Conservation (phyloP, 2,888 invertebrate genomes). For the Aphelenchoides bicaudatus region DNA sequence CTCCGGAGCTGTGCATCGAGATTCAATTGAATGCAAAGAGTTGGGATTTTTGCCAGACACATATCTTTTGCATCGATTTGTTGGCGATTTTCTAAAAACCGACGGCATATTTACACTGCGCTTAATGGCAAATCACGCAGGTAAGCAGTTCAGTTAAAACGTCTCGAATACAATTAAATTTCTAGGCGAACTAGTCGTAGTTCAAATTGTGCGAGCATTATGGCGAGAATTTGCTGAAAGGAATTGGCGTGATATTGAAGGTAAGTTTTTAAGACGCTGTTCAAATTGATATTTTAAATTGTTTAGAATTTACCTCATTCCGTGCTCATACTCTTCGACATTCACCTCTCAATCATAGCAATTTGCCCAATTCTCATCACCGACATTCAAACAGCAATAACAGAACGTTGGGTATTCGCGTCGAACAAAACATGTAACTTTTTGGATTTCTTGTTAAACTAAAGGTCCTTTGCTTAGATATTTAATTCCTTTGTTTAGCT, state of each 20-base stretch:
- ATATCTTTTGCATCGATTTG: slow-evolving; percentile 50
- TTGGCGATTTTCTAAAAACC: slow-evolving; percentile 48
- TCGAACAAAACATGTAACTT: slow-evolving; percentile 13
- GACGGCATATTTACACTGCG: slow-evolving; percentile 58
- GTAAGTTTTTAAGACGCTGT: too few relatives aligned
- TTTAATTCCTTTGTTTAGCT: slow-evolving; percentile 2
- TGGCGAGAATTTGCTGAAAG: slow-evolving; percentile 45
- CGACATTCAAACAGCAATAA: slow-evolving; percentile 15
- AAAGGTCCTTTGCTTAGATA: not conserved
- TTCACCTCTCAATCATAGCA: not conserved
- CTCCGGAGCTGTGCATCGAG: slow-evolving; percentile 24
- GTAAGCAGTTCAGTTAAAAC: slow-evolving; percentile 44
- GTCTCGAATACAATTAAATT: too few relatives aligned
- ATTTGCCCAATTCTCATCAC: not conserved
- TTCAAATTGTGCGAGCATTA: slow-evolving; percentile 62
- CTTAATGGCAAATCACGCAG: slow-evolving; percentile 58
- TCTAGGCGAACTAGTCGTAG: slow-evolving; percentile 37
- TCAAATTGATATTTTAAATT: too few relatives aligned
- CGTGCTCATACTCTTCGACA: slow-evolving; percentile 14
- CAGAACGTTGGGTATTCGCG: slow-evolving; percentile 9
- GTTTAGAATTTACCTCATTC: slow-evolving; percentile 30
- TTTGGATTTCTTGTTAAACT: not conserved
- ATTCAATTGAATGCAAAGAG: slow-evolving; percentile 22
- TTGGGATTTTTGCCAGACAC: slow-evolving; percentile 43
- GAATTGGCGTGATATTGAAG: slow-evolving; percentile 56